Base-by-base conservation (phyloP, 2,797 vertebrate genomes). In the Characodon lateralis region DNA sequence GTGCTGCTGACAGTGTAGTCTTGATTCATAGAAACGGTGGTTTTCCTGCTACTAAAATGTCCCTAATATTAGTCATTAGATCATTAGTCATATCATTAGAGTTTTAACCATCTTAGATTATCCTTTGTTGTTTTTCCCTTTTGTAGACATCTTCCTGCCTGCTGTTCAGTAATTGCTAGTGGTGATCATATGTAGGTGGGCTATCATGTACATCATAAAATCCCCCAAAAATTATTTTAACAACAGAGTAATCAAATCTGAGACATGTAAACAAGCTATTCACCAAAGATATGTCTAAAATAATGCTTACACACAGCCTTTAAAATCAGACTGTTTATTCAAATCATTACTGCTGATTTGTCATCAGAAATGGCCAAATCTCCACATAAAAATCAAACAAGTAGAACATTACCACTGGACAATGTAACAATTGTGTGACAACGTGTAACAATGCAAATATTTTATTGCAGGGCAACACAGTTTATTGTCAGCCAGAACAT, bases 1-100 rank as follows among this genome's bases (percentile, higher is more conserved):
- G 79, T 83, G 89, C 76, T 87, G 88, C 91, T 91, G 89, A 90
- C 91, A 63, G 68, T 61, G 83, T 80, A 69, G 79, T 86, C 87
- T 82, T 76, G 76, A 83, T 86, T 58, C 77, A 66, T 72, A 82
- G 76, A 80, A 87, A 87, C 66, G 83, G 78, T 78, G 78, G 77
- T 87, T 91, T 86, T 88, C 66, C 76, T 89, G 63, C 75, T 74
- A 61, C 74, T 84, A 26, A 78, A 84, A 81, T 72, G 53, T 79
- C 82, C 77, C 9, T 9, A 58, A 77, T 63, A 74, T 51, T 53
- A 31, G 68, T 35, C 71, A 66, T 39, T 7, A 70, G 80, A 74
- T 69, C 63, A 75, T 69, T 83, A 72, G 12, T 13, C 65, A 26
- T 41, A 10, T 71, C 59, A 48, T 39, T 56, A 59, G 61, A 66